phyloP scores from a whole-genome alignment of 92 coral and sea anemone genomes.

The Porites lobata region DNA sequence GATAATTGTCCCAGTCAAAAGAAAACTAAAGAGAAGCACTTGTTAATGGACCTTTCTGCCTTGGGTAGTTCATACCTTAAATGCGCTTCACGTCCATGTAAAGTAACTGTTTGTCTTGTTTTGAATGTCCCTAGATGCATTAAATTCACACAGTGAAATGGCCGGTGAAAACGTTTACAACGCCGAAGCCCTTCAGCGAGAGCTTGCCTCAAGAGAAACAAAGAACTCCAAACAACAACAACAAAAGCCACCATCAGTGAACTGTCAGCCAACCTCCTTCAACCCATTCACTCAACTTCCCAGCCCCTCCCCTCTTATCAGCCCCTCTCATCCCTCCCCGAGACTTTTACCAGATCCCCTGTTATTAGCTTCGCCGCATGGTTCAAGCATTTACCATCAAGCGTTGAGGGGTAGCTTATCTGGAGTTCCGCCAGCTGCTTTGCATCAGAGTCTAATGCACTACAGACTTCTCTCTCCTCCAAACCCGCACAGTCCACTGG shows the following conservation, averaged over 20 bases:
- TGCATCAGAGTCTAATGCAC: constrained; percentile 84
- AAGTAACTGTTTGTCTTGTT: not conserved
- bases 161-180: constrained; percentile 26
- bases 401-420: constrained; percentile 72
- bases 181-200: constrained; percentile 53
- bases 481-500: constrained; percentile 38
- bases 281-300: constrained; percentile 41
- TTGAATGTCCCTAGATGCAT: constrained; percentile 11
- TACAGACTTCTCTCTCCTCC: constrained; percentile 83
- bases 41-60: too few relatives aligned
- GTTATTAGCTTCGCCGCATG: constrained; percentile 76
- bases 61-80: too few relatives aligned
- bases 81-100: too few relatives aligned
- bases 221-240: constrained; percentile 61
- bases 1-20: too few relatives aligned
- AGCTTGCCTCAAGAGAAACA: constrained; percentile 61
- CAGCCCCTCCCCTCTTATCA: constrained; percentile 73
- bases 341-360: constrained; percentile 85
- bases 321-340: constrained; percentile 83
- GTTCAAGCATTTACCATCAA: constrained; percentile 85
- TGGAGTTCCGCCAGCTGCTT: constrained; percentile 61
- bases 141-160: constrained; percentile 28
- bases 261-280: constrained; percentile 57
- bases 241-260: constrained; percentile 28
- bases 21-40: too few relatives aligned